Conservation (phyloP, 2,888 invertebrate species). For the Caenorhabditis sp. region DNA sequence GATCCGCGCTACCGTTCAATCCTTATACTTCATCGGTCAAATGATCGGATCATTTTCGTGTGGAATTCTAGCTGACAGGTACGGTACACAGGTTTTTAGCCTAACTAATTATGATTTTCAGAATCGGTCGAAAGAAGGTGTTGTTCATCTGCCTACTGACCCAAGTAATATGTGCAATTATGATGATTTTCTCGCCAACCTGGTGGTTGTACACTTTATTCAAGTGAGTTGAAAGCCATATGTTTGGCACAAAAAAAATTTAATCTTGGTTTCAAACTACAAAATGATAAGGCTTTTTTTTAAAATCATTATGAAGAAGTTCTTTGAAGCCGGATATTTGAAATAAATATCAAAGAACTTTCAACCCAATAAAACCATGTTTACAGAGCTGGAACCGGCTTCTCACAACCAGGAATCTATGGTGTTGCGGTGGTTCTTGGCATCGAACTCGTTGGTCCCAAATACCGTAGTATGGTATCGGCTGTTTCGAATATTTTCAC, state of each 20-base stretch:
- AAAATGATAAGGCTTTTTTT: too few species aligned
- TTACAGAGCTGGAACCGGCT: constrained; percentile 80
- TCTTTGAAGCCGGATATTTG: too few species aligned
- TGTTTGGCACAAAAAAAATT: neutral
- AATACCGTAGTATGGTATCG: constrained; percentile 71
- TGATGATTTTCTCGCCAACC: constrained; percentile 80
- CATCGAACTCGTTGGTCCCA: constrained; percentile 73
- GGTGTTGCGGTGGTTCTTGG: constrained; percentile 79
- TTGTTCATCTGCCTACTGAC: constrained; percentile 80
- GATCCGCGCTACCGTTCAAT: constrained; percentile 67
- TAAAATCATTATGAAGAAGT: too few species aligned
- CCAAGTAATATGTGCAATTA: constrained; percentile 80
- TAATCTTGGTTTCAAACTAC: too few species aligned
- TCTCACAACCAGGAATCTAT: constrained; percentile 85
- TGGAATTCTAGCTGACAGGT: constrained; percentile 70
- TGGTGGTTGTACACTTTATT: constrained; percentile 79
- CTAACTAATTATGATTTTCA: constrained; percentile 69
- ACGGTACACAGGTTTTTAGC: neutral
- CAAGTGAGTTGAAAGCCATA: constrained; percentile 44
- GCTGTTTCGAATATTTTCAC: constrained; percentile 71
- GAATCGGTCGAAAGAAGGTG: constrained; percentile 81
- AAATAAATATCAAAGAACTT: too few species aligned
- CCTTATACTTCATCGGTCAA: constrained; percentile 69
- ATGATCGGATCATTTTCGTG: constrained; percentile 70
- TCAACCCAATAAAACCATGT: too few species aligned